Base-by-base conservation (phyloP, 2,888 invertebrate genomes). In the Ophioninae sp. region DNA sequence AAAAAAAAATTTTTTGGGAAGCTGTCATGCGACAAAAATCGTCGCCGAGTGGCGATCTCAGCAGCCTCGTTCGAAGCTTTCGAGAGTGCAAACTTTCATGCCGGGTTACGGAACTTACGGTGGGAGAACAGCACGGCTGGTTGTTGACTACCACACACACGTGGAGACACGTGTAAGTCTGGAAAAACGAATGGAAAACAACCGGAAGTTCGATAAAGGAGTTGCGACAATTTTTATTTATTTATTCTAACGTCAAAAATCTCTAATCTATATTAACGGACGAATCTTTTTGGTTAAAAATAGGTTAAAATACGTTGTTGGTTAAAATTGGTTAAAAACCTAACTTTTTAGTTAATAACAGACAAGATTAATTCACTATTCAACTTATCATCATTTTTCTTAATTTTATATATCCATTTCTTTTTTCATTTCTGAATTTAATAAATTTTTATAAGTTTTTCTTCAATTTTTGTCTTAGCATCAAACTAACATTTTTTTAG, bases 91-190 rank as follows among this genome's bases (percentile, higher is more conserved):
- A 65, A 81, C 23, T 20, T 39, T 39, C 79, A 72, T 84, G 79
- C 79, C 58, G n/a, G 44, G 59, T 23, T 72, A 30, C 69, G 23
- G 81, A 87, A 95, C 96, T 96, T 95, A 96, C 96, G 90, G 95
- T 94, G 90, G 96, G 96, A 87, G 96, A 96, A 95, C 97, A 97
- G 95, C 97, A 97, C 88, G 96, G 96, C 90, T 95, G 95, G 93
- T 96, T 96, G 95, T 96, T 97, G 94, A 96, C 96, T 91, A 95
- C 93, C 92, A 97, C 96, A 94, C 97, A 97, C 93, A 97, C 97
- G 94, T 97, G 97, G 88, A 97, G 95, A 93, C 97, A 96, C 91
- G 97, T 97, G 95, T 97, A 97, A 87, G 96, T 97, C 97, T 97
- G 97, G 93, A 92, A 91, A 88, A 86, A 88, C 39, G 94, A 83